A percentile compares a stretch with the other conserved stretches of the same genome.
phyloP scores from a whole-genome alignment of 2,888 invertebrate species.

The Aleiodes leptofemur region DNA sequence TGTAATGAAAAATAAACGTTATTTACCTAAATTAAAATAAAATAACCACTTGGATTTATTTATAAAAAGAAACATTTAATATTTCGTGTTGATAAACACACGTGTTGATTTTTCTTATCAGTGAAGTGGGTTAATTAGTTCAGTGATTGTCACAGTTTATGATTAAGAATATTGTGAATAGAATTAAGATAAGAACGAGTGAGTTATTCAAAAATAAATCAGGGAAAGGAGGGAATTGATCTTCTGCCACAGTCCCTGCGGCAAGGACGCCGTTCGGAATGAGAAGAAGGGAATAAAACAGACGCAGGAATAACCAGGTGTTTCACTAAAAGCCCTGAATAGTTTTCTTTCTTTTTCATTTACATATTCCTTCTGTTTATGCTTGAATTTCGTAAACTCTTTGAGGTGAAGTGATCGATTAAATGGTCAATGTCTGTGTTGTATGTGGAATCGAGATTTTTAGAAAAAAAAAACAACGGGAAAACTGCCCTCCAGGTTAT shows the following conservation, averaged over 20 bases:
- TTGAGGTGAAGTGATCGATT: not conserved
- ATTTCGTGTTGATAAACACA: too few species aligned
- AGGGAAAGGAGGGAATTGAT: conserved; percentile 27
- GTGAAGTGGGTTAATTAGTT: too few species aligned
- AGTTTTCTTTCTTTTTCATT: too few species aligned
- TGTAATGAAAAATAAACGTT: too few species aligned
- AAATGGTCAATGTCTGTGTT: not conserved
- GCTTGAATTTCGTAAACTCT: not conserved
- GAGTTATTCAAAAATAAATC: conserved; percentile 1
- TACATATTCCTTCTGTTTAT: not conserved
- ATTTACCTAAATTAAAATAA: too few species aligned
- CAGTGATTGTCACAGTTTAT: too few species aligned
- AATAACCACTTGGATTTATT: too few species aligned
- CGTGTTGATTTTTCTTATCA: too few species aligned
- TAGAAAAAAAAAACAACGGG: not conserved
- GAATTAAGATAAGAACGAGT: conserved; percentile 10
- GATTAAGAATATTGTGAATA: not conserved
- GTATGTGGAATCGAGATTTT: not conserved
- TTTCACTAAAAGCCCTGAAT: conserved; percentile 1
- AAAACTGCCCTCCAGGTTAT: not conserved
- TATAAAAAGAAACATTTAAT: too few species aligned
- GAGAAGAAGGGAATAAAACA: conserved; percentile 48
- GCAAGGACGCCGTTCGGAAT: conserved; percentile 54
- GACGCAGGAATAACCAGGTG: conserved; percentile 38
- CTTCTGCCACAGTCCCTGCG: conserved; percentile 56